phyloP scores from a whole-genome alignment of 2,888 invertebrate species.

The Ariolimax columbianus region DNA sequence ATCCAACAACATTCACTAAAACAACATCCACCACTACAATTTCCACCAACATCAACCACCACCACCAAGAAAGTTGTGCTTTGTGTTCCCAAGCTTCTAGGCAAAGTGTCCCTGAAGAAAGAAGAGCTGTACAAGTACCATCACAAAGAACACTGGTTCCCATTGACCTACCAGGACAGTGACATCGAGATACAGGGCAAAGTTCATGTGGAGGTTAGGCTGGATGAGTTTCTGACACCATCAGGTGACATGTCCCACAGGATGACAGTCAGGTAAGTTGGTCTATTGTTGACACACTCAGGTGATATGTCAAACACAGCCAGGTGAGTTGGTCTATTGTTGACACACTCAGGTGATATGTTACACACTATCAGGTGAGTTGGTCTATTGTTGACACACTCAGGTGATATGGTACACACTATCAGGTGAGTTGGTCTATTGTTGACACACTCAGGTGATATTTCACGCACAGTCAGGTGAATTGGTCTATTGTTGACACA shows the following conservation, averaged over 20 bases:
- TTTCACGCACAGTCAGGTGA: too few species aligned
- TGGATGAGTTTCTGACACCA: constrained; percentile 82
- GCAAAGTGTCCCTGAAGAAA: constrained; percentile 91
- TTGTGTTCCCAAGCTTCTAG: constrained; percentile 81
- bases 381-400: too few species aligned
- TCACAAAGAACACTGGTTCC: constrained; percentile 96
- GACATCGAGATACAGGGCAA: constrained; percentile 89
- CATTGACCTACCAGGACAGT: constrained; percentile 88
- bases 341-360: too few species aligned
- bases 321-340: too few species aligned
- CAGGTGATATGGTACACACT: too few species aligned
- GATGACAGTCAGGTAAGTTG: constrained; percentile 80
- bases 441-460: too few species aligned
- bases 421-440: too few species aligned
- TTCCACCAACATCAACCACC: background rate
- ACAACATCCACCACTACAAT: constrained; percentile 3
- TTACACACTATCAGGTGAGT: too few species aligned
- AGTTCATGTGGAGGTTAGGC: constrained; percentile 89
- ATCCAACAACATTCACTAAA: background rate
- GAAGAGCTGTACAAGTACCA: constrained; percentile 92
- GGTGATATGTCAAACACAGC: too few species aligned
- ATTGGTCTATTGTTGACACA: too few species aligned
- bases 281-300: too few species aligned
- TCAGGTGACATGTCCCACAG: constrained; percentile 75
- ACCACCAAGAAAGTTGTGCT: background rate